Evolutionary conservation across 2,888 invertebrate species (phyloP), one percentile per base, ranked within the genome.

Genomic region (Philereme vetulata): DNA sequence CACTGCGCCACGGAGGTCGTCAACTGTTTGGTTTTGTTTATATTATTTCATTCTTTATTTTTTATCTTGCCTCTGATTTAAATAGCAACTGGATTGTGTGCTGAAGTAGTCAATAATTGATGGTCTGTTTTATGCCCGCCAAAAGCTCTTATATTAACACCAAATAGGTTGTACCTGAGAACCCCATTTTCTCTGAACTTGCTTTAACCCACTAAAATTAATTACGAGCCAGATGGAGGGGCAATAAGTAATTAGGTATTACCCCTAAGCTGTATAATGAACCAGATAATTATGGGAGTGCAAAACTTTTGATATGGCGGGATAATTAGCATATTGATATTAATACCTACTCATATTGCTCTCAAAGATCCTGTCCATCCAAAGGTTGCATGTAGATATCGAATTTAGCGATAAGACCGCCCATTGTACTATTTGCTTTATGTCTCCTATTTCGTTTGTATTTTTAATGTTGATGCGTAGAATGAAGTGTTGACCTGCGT

Each of bases 171-270:
- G 36, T 56, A 62, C 45, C 11, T 57, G 58, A 47, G 51, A 58
- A 32, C 34, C 32, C 6, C 55, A 36, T 34, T 46, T 48, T 5
- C 43, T 54, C n/a, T 0, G 35, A 38, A 58, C 68, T 68, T 66
- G 46, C 7, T 54, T 56, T 55, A 61, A 10, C 33, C 43, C 34
- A 49, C 53, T 51, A 65, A 77, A 78, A 78, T 75, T 72, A 78
- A 79, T 78, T 71, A 77, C 70, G 58, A 62, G 71, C 65, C 71
- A 70, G 74, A 77, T 72, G 71, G 64, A 65, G 58, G 60, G 67
- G 71, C 73, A 71, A 75, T 76, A 70, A 72, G 66, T 72, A 71
- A 78, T 78, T 74, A 74, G 70, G 67, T 72, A 72, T 74, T 76
- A 60, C 56, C 62, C 67, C 64, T 45, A 51, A 46, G 65, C 63